A percentile compares a stretch with the other conserved stretches of the same genome.
Conservation (phyloP, 2,888 invertebrate genomes). For the Heliconius sara region DNA sequence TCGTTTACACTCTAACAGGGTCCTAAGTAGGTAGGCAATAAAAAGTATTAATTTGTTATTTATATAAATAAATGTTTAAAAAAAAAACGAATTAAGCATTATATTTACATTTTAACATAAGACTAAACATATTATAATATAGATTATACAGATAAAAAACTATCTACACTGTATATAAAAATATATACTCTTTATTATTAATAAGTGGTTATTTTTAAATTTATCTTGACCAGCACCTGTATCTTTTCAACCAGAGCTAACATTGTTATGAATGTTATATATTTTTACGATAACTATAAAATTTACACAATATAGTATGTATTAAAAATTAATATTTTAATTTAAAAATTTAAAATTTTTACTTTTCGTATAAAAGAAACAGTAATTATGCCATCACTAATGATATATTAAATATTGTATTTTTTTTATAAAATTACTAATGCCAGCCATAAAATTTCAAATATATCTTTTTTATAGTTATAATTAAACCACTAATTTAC, state of each 20-base stretch:
- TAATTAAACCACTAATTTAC: neutral
- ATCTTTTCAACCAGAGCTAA: neutral
- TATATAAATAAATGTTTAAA: neutral
- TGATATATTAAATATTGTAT: neutral
- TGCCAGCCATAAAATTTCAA: neutral
- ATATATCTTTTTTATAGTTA: neutral
- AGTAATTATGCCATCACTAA: neutral
- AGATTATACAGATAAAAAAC: neutral
- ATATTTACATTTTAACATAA: neutral
- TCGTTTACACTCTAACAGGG: neutral
- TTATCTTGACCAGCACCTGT: slow-evolving; percentile 19
- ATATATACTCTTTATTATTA: neutral
- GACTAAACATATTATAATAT: neutral
- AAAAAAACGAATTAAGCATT: neutral
- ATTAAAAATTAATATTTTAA: neutral
- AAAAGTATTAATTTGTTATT: neutral
- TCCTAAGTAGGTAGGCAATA: neutral
- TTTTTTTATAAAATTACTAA: neutral
- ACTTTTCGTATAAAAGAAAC: neutral
- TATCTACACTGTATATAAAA: neutral
- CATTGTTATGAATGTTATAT: neutral
- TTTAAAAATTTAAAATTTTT: neutral
- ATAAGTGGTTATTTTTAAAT: neutral
- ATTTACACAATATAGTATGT: neutral
- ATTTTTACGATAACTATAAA: neutral